A percentile compares a stretch with the other conserved stretches of the same genome.
phyloP scores from a whole-genome alignment of 2,888 invertebrate genomes.

The Phaonia tiefii region DNA sequence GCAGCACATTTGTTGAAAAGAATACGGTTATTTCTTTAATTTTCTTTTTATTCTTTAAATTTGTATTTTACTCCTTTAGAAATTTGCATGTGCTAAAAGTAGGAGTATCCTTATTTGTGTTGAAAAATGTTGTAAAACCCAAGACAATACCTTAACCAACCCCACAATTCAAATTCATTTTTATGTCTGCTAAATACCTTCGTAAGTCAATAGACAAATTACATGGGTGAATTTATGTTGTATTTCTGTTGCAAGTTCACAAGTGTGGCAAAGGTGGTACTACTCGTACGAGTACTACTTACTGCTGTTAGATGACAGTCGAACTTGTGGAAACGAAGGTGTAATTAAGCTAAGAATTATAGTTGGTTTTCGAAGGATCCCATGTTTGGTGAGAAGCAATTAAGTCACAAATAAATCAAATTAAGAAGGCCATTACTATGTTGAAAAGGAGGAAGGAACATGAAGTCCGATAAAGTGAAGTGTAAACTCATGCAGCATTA shows the following conservation, averaged over 20 bases:
- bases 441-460: background rate
- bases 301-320: background rate
- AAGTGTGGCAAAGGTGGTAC: background rate
- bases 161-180: slow-evolving; percentile 49
- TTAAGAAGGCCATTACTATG: background rate
- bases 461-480: no score
- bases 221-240: slow-evolving; percentile 8
- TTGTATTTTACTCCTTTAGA: slow-evolving; percentile 1
- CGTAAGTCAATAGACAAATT: slow-evolving; percentile 58
- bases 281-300: background rate
- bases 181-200: slow-evolving; percentile 53
- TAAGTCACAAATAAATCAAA: slow-evolving; percentile 17
- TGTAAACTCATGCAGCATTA: no score
- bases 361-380: background rate
- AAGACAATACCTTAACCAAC: slow-evolving; percentile 2
- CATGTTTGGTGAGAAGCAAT: slow-evolving; percentile 23
- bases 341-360: slow-evolving; percentile 42
- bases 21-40: background rate
- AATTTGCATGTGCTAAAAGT: slow-evolving; percentile 64
- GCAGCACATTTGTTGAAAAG: background rate
- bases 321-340: slow-evolving; percentile 32
- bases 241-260: background rate
- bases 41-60: background rate
- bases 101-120: slow-evolving; percentile 49
- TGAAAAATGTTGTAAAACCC: slow-evolving; percentile 22